Evolutionary conservation across 2,113 vertebrate genomes (phyloP), one percentile per base, ranked within the genome.

Genomic region (Oncorhynchus keta): DNA sequence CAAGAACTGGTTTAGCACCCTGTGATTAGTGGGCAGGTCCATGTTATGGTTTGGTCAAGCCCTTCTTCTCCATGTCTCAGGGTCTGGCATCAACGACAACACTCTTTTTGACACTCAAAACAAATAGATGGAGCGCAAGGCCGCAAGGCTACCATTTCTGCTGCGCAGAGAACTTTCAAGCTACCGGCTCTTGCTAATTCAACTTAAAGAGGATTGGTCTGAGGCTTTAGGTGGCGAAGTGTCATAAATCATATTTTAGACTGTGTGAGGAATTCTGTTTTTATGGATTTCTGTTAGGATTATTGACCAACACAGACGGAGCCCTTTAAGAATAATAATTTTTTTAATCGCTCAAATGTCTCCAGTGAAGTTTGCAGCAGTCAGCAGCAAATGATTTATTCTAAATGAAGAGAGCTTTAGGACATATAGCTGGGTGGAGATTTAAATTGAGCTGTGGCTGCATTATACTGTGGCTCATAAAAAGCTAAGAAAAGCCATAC

Each of bases 321-420:
- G 73, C 59, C 76, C 70, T 81, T 79, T 55, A 83, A 71, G 61
- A 80, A 74, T 35, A 75, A 76, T 73, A 61, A 3, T 74, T 86
- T 81, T 77, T 86, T 78, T 48, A 76, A 83, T 75, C 49, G 75
- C 73, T 88, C 73, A 78, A 79, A 79, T 83, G 80, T 81, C 86
- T 87, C 81, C 76, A 82, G 69, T 82, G 79, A 83, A 84, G 74
- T 82, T 81, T 81, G 82, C 62, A 68, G 65, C 65, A 76, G 70
- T 77, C 81, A 86, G 86, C 81, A 78, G 69, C 65, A 80, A 85
- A 85, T 88, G 73, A 87, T 84, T 81, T 79, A 80, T 73, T 76
- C 67, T 76, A 73, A 87, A 87, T 85, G 88, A 79, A 79, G 30
- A 81, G 66, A 81, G 73, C 77, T 78, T 57, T 76, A 80, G 78